Evolutionary conservation across 2,888 invertebrate genomes (phyloP).

Genomic region (Lepetodrilus schrolli): DNA sequence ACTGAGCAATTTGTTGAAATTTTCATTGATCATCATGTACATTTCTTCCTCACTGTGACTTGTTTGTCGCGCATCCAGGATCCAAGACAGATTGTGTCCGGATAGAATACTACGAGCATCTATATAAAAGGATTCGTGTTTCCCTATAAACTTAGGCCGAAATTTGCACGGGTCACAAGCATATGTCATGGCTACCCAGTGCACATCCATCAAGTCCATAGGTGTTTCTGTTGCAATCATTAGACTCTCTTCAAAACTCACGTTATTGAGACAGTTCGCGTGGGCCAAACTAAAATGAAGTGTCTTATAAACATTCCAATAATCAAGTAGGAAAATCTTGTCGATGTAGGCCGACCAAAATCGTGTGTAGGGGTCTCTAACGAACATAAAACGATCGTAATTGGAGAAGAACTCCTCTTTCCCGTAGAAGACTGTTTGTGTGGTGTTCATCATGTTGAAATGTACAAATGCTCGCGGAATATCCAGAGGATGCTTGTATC

Average conservation of each 20-base stretch:
- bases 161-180: neutral
- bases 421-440: neutral
- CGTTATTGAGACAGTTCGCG: neutral
- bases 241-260: neutral
- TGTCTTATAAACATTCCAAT: neutral
- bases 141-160: neutral
- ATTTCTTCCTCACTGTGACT: neutral
- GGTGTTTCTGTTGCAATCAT: neutral
- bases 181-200: neutral
- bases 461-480: neutral
- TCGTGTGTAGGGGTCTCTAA: neutral
- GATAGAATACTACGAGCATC: neutral
- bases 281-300: neutral
- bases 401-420: neutral
- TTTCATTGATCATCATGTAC: neutral
- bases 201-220: neutral
- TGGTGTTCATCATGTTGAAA: neutral
- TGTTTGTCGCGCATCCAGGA: neutral
- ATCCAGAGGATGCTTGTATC: neutral
- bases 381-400: neutral
- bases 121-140: neutral
- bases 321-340: neutral
- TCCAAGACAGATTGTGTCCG: neutral
- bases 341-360: slow-evolving; percentile 6
- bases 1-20: neutral